Evolutionary conservation across 2,888 invertebrate genomes (phyloP), one percentile per base, ranked within the genome.

Genomic region (Nemotelus pantherinus): DNA sequence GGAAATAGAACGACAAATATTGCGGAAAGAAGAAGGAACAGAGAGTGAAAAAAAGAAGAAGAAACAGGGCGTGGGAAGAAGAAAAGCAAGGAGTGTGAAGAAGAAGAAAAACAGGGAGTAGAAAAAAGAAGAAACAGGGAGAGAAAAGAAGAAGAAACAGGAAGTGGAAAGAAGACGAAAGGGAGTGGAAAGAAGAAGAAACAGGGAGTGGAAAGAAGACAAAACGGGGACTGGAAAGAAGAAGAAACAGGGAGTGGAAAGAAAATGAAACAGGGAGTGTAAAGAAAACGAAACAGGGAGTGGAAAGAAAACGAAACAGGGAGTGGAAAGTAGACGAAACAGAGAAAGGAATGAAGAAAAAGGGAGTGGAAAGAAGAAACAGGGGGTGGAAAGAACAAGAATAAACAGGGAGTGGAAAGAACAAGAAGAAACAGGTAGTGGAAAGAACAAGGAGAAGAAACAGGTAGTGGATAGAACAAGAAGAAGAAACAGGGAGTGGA

Each of bases 131-230:
- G n/a, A n/a, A 60, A 5, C 25, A 41, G n/a, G 60, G n/a, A n/a
- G 1, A 1, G n/a, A 2, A 60, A n/a, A n/a, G 25, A 60, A n/a
- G 2, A 7, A n/a, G 25, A 60, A 1, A 60, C 1, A n/a, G 41
- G n/a, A 2, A n/a, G 25, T 6, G 25, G n/a, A n/a, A 60, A n/a
- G 41, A 60, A 2, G 60, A n/a, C 4, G n/a, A n/a, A 60, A 4
- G 41, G n/a, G n/a, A n/a, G n/a, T 6, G 41, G n/a, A 60, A n/a
- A 60, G 60, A n/a, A 41, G n/a, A n/a, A 60, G 60, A 60, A n/a
- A 60, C 25, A n/a, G 25, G n/a, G 60, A 60, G 1, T 6, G 25
- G 1, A 2, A 60, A 5, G 41, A 41, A 60, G 60, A 60, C 1
- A 2, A 41, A 60, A n/a, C 5, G 9, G 41, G 25, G 2, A n/a